Percentiles rank a stretch among this genome's conserved stretches.
These are phyloP conservation scores for Phacellophora camtschatica DNA, from an alignment of 30 jellyfish, hydroid and myxozoan species.

Conservation along the genomic window DNA sequence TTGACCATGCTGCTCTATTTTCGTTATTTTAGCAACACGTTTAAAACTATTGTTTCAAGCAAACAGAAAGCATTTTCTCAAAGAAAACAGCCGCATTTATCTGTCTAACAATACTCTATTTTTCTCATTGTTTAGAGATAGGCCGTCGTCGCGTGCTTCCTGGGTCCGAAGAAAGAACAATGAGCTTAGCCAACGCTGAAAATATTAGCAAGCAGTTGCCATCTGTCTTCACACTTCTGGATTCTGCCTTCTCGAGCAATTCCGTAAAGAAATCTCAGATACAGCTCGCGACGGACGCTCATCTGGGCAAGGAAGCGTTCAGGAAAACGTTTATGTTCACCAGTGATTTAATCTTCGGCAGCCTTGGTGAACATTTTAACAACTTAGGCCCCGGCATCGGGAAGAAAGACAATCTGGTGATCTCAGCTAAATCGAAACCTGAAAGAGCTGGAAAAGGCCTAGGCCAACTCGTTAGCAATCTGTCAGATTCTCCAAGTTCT, in stretches of 20 bases:
- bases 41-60: no score
- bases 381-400: slow-evolving; percentile 50
- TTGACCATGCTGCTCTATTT: background rate
- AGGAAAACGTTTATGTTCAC: slow-evolving; percentile 74
- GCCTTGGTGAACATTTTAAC: slow-evolving; percentile 51
- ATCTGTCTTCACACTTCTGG: slow-evolving; percentile 76
- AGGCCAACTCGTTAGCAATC: slow-evolving; percentile 52
- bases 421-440: slow-evolving; percentile 23
- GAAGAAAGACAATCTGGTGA: slow-evolving; percentile 23
- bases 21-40: no score
- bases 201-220: slow-evolving; percentile 69
- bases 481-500: background rate
- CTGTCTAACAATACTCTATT: slow-evolving; percentile 39
- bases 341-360: slow-evolving; percentile 84
- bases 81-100: slow-evolving; percentile 20
- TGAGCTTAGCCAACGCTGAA: slow-evolving; percentile 75
- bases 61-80: slow-evolving; percentile 40
- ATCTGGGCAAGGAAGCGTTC: slow-evolving; percentile 43
- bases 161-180: slow-evolving; percentile 66
- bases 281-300: slow-evolving; percentile 22
- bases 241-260: slow-evolving; percentile 65
- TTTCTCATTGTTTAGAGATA: slow-evolving; percentile 26
- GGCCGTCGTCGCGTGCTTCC: slow-evolving; percentile 85
- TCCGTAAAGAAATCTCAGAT: slow-evolving; percentile 42
- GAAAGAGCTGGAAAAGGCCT: slow-evolving; percentile 73